Evolutionary conservation across 2,113 vertebrate species (phyloP), one percentile per base, ranked within the genome.

Genomic region (Amblyornis subalaris): DNA sequence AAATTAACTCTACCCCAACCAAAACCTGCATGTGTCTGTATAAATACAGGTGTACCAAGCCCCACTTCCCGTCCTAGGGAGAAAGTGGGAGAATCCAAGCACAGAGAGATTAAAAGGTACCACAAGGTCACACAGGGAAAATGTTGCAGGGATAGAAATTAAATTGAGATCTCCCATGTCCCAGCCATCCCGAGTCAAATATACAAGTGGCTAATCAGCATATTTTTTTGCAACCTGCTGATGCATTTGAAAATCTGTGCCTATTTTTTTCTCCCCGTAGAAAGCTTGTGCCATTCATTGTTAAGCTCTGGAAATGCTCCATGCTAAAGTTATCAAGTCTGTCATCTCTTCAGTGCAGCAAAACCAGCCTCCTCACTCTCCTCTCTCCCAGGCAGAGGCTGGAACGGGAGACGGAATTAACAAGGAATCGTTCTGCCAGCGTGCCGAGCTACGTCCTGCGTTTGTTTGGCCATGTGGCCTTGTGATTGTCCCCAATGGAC

Each of bases 401-500:
- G 92, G 86, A 76, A 82, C 57, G 86, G 45, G 50, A 76, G 75
- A 91, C 74, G 64, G 69, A 81, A 95, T 78, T 92, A 83, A 91
- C 84, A 81, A 60, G 72, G 65, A 80, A n/a, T 94, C 71, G 25
- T 90, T 93, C 94, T 95, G 93, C 80, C 96, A 95, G 28, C 83
- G 57, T 21, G 82, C 76, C 4, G 3, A 77, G 36, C 55, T 91
- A 47, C n/a, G 15, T 66, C 67, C 40, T 88, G 81, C 75, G 74
- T 90, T 96, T 92, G 76, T 54, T 78, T 35, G 78, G 54, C 95
- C 95, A 97, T 95, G 95, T 97, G 96, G 94, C 91, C 96, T 88
- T 96, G 90, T 93, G 95, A 96, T 95, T 26, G 0, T 93, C 91
- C 75, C 85, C 97, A 85, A 93, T 93, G 95, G 97, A 83, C 94